Evolutionary conservation across 2,113 vertebrate species (phyloP), one percentile per base, ranked within the genome.

Genomic region (Acrocephalus arundinaceus): DNA sequence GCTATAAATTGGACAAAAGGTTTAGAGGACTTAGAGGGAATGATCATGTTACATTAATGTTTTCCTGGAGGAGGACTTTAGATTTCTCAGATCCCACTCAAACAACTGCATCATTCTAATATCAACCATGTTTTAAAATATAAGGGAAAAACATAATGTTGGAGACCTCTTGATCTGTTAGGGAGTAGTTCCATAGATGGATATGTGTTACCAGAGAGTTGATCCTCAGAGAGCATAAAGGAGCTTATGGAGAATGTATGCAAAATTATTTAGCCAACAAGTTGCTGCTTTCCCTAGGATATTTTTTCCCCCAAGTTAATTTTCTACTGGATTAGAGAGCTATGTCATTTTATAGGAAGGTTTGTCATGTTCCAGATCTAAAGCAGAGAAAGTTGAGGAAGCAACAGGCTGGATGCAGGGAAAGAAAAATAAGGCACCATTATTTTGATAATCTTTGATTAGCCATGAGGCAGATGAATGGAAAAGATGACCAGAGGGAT

Each of bases 291-390:
- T 87, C 63, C 31, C 28, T 13, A 39, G 33, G 28, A 23, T 31
- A 14, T 19, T 17, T 7, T 6, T 16, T 10, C 9, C 13, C 17
- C 39, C 45, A 41, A 1, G 24, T 81, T 92, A 49, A 51, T 78
- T 91, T 94, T 67, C 52, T 91, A 8, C 11, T 27, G 55, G 23
- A 51, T 75, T 85, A 59, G 24, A 86, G 22, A 70, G 7, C 37
- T 92, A 2, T 55, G 48, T 23, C 21, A 33, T 82, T 88, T 90
- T 43, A 35, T 27, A 41, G 46, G n/a, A 65, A 72, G 7, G 22
- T 48, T 68, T 82, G 13, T 28, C 30, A 67, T 1, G 0, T 78
- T 85, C 17, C 0, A 0, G 21, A n/a, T 67, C 41, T 70, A 62
- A 61, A 41, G 11, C 28, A n/a, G 45, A 45, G 66, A 45, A 75